phyloP scores from a whole-genome alignment of 2,888 invertebrate species.

The Resseliella maxima region DNA sequence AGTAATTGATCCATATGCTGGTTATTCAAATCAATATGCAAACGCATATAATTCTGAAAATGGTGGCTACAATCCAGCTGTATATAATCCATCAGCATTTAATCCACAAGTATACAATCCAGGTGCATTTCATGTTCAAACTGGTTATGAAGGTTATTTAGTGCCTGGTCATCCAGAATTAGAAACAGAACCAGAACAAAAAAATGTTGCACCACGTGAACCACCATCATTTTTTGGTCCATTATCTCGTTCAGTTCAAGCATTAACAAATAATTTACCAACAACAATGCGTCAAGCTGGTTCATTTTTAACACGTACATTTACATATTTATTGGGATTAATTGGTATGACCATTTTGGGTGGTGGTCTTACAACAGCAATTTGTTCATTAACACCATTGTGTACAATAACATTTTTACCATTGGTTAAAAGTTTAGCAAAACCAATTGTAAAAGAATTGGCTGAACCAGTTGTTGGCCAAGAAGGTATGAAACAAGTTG shows the following conservation, averaged over 20 bases:
- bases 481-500: constrained; percentile 68
- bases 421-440: constrained; percentile 60
- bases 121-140: constrained; percentile 62
- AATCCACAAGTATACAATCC: background rate
- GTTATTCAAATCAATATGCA: background rate
- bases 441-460: constrained; percentile 58
- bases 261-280: constrained; percentile 59
- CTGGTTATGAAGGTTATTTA: constrained; percentile 68
- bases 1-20: background rate
- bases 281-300: constrained; percentile 62
- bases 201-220: constrained; percentile 32
- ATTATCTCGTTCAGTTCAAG: background rate
- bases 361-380: constrained; percentile 69
- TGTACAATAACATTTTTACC: constrained; percentile 69
- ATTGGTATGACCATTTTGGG: constrained; percentile 69
- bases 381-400: constrained; percentile 72
- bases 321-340: constrained; percentile 61
- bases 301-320: constrained; percentile 66
- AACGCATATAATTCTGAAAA: background rate
- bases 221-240: constrained; percentile 59
- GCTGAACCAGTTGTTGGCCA: constrained; percentile 62
- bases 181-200: too few species aligned
- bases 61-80: background rate
- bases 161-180: constrained; percentile 62
- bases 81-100: background rate